These are phyloP conservation scores for Xestia xanthographa DNA, from an alignment of 2,888 invertebrate genomes.

Conservation along the genomic window DNA sequence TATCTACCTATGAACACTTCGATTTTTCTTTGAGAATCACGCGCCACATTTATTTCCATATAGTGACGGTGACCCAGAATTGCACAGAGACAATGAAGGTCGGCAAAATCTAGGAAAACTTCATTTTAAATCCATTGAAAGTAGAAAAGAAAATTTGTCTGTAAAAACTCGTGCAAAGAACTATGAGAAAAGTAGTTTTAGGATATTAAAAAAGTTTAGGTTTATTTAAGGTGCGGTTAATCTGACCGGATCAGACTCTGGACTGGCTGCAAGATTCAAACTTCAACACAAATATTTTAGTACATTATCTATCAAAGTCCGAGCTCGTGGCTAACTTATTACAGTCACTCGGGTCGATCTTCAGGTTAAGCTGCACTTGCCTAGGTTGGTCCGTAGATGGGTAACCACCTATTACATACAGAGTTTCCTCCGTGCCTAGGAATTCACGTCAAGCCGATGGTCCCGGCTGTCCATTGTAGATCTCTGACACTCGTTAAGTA, in stretches of 20 bases:
- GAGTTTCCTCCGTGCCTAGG: too few species aligned
- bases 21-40: background rate
- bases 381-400: too few species aligned
- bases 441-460: too few species aligned
- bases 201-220: background rate
- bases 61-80: background rate
- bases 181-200: background rate
- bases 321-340: background rate
- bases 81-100: background rate
- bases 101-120: background rate
- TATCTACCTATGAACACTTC: background rate
- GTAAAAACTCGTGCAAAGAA: background rate
- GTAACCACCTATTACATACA: too few species aligned
- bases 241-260: background rate
- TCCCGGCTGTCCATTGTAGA: too few species aligned
- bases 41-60: background rate
- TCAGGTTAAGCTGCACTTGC: too few species aligned
- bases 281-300: background rate
- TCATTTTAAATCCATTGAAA: background rate
- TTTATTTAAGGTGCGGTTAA: background rate
- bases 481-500: too few species aligned
- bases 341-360: too few species aligned
- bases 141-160: background rate
- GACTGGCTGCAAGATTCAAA: background rate
- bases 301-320: background rate